Conservation (phyloP, 2,797 vertebrate genomes). For the Manis pentadactyla region DNA sequence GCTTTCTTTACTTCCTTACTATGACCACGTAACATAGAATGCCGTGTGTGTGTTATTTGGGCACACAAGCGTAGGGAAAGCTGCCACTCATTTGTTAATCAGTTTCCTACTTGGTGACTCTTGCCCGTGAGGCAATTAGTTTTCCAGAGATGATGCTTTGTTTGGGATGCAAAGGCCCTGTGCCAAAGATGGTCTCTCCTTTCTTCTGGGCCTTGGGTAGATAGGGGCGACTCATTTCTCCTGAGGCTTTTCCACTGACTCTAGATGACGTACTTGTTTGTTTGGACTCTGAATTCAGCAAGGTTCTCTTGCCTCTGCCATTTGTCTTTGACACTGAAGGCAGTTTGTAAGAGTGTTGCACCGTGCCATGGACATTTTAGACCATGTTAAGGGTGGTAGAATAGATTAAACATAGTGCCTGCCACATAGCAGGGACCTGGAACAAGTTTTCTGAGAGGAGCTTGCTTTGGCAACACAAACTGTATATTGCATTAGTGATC, state of each 20-base stretch:
- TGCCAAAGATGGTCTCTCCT: not conserved
- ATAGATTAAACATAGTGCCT: no score
- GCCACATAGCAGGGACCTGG: not conserved
- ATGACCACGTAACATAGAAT: accelerated
- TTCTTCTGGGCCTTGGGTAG: not conserved
- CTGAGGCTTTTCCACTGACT: not conserved
- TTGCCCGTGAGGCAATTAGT: not conserved
- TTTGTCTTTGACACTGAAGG: not conserved
- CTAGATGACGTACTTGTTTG: not conserved
- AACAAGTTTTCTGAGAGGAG: not conserved
- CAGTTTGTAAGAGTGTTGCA: not conserved
- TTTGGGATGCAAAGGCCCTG: not conserved
- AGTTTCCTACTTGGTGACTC: not conserved
- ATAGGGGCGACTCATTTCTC: not conserved
- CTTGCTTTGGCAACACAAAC: not conserved
- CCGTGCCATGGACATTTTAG: not conserved
- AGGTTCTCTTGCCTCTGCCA: not conserved
- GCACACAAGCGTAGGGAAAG: not conserved
- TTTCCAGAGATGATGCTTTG: not conserved
- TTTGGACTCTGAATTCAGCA: not conserved
- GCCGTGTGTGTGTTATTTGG: not conserved
- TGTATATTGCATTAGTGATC: not conserved
- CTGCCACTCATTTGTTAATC: not conserved
- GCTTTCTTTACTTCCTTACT: accelerated
- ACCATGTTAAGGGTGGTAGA: not conserved